These are phyloP conservation scores for Nerophis ophidion DNA, from an alignment of 2,113 vertebrate genomes.

Conservation along the genomic window DNA sequence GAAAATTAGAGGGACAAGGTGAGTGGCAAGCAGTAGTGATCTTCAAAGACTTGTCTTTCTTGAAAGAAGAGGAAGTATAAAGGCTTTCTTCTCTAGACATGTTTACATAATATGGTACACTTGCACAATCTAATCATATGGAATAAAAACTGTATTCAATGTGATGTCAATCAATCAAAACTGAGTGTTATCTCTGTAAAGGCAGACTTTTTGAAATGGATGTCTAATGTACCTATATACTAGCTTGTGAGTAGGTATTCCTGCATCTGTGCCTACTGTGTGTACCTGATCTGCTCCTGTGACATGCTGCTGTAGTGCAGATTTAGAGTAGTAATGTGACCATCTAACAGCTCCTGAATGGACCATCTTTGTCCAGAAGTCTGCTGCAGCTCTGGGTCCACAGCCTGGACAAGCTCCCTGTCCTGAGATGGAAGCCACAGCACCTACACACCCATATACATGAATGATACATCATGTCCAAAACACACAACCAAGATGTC, in stretches of 20 bases:
- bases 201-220: too few species aligned
- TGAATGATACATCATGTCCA: too few species aligned
- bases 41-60: not conserved
- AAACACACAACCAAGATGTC: too few species aligned
- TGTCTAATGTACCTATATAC: too few species aligned
- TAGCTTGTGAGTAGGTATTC: not conserved
- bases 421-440: conserved; percentile 74
- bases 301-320: conserved; percentile 81
- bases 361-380: conserved; percentile 33
- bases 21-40: not conserved
- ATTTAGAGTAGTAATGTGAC: conserved; percentile 76
- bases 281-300: conserved; percentile 76
- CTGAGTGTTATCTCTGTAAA: too few species aligned
- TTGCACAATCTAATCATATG: not conserved
- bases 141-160: too few species aligned
- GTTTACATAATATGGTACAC: not conserved
- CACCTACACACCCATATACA: conserved; percentile 59
- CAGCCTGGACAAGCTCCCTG: conserved; percentile 65
- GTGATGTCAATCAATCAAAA: too few species aligned
- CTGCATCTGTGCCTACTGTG: not conserved
- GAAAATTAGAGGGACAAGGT: not conserved
- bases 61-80: not conserved
- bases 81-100: too few species aligned
- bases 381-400: conserved; percentile 76
- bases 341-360: conserved; percentile 18